phyloP scores from a whole-genome alignment of 1,140 invertebrate genomes.

The Drosophila kurseongensis region DNA sequence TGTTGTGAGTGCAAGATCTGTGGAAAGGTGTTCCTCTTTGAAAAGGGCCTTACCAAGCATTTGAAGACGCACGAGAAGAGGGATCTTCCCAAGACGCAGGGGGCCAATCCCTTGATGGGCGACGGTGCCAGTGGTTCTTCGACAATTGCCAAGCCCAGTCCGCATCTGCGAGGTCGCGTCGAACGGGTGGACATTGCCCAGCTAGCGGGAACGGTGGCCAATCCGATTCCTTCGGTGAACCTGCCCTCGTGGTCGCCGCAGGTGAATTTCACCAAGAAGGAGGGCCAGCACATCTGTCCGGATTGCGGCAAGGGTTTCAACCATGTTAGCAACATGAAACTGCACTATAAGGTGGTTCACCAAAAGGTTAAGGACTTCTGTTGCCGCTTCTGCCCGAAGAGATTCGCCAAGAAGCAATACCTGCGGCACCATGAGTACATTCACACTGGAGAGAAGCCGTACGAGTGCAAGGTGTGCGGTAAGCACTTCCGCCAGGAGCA shows the following conservation, averaged over 20 bases:
- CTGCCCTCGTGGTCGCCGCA: constrained; percentile 79
- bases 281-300: constrained; percentile 77
- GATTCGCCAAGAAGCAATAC: constrained; percentile 82
- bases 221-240: constrained; percentile 77
- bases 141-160: constrained; percentile 38
- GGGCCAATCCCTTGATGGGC: constrained; percentile 46
- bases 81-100: constrained; percentile 60
- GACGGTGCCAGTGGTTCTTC: constrained; percentile 30
- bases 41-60: constrained; percentile 74
- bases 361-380: constrained; percentile 81
- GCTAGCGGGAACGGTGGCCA: constrained; percentile 76
- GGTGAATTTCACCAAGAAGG: constrained; percentile 80
- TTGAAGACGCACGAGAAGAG: constrained; percentile 78
- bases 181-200: constrained; percentile 77
- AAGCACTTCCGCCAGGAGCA: constrained; percentile 80
- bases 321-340: constrained; percentile 75
- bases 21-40: constrained; percentile 74
- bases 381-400: constrained; percentile 79
- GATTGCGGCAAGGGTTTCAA: constrained; percentile 80
- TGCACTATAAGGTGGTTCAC: constrained; percentile 80
- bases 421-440: constrained; percentile 82
- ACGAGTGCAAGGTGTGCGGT: constrained; percentile 75
- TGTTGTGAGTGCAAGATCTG: constrained; percentile 81
- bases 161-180: constrained; percentile 58
- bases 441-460: constrained; percentile 85